These are phyloP conservation scores for Ennomos erosarius DNA, from an alignment of 2,888 invertebrate species.

Conservation along the genomic window DNA sequence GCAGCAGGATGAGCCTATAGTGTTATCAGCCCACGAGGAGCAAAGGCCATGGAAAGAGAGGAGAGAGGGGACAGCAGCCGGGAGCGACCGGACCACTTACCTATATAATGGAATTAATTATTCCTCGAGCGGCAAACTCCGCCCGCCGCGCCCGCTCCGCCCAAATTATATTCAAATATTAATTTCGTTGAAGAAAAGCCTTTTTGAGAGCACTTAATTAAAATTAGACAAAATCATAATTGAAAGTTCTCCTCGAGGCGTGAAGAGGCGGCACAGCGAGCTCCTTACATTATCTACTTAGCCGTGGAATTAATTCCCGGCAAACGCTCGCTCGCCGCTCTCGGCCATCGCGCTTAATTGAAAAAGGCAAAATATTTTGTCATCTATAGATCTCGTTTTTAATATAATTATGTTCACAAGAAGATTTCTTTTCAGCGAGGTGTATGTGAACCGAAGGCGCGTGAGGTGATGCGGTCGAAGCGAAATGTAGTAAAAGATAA, in stretches of 20 bases:
- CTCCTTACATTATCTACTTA: slow-evolving; percentile 83
- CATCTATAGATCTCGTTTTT: slow-evolving; percentile 44
- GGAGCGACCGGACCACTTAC: slow-evolving; percentile 70
- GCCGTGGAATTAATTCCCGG: slow-evolving; percentile 78
- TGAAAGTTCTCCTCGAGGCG: slow-evolving; percentile 85
- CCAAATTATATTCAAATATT: slow-evolving; percentile 86
- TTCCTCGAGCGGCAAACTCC: slow-evolving; percentile 83
- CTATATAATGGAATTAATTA: slow-evolving; percentile 83
- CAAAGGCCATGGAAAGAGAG: slow-evolving; percentile 36
- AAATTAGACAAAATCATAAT: slow-evolving; percentile 86
- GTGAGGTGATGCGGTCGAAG: slow-evolving; percentile 48
- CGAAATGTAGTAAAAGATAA: slow-evolving; percentile 61
- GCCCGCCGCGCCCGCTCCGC: slow-evolving; percentile 81
- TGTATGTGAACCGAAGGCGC: slow-evolving; percentile 39
- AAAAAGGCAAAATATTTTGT: slow-evolving; percentile 70
- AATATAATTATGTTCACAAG: slow-evolving; percentile 34
- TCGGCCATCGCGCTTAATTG: slow-evolving; percentile 70
- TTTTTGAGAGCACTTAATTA: slow-evolving; percentile 85
- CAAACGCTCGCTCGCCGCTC: slow-evolving; percentile 51
- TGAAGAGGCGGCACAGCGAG: slow-evolving; percentile 76
- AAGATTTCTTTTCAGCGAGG: slow-evolving; percentile 30
- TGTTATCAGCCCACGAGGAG: slow-evolving; percentile 39
- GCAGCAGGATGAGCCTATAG: slow-evolving; percentile 46
- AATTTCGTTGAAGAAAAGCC: slow-evolving; percentile 84
- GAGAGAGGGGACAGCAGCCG: slow-evolving; percentile 33